Evolutionary conservation across 2,888 invertebrate genomes (phyloP), one percentile per base, ranked within the genome.

Genomic region (Apantesis nais): DNA sequence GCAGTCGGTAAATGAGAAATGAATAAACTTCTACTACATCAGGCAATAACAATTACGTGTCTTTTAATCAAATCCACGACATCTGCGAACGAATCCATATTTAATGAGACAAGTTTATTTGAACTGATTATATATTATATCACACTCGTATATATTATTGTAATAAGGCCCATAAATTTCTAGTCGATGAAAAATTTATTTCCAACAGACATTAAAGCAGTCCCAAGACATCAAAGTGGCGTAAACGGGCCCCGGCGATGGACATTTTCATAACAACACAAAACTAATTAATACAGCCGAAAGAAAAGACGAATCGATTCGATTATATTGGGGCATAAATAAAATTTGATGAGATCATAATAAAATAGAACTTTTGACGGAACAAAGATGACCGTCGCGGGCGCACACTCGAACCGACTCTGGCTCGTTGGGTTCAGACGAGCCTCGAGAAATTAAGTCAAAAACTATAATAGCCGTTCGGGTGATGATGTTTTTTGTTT

Each of bases 401-500:
- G 62, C 72, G 62, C 70, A 34, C 69, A 73, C 73, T 72, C 67
- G 58, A 71, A 73, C 71, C 62, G 44, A 39, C 66, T 66, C 72
- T n/a, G n/a, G n/a, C n/a, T n/a, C n/a, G 72, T 52, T 60, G 66
- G 41, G 37, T 67, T 69, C 75, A 77, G 79, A 82, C 81, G 79
- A 81, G 75, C 74, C 60, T 78, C 64, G 48, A 72, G 80, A 75
- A 77, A 80, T 79, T 79, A 76, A 81, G 72, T 82, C 78, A 78
- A 85, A 88, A 85, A 84, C 83, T 82, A 84, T 87, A 86, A 85
- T 85, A 81, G 84, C 81, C 76, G 79, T 85, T 83, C 81, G 78
- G 78, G 77, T 82, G 82, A 84, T 82, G 78, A 68, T 83, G 82
- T 88, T 90, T 88, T 89, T 92, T 90, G 88, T 90, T 89, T 90